phyloP scores from a whole-genome alignment of 1,140 invertebrate genomes.

The Hesperophylax magnus region DNA sequence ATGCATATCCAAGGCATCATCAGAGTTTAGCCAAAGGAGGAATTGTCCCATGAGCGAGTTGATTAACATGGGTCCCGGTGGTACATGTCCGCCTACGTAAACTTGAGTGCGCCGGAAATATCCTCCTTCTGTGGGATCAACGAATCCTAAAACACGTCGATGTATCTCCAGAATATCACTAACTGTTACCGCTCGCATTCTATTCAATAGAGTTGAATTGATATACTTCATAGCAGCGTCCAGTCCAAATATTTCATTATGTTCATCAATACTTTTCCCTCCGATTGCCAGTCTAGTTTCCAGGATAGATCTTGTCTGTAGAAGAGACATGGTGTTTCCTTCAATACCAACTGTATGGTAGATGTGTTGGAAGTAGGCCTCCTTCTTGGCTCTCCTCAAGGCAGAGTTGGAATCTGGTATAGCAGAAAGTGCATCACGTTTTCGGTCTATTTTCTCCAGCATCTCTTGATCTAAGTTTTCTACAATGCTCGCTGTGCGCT shows the following conservation, averaged over 20 bases:
- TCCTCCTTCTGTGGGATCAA: constrained; percentile 91
- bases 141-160: constrained; percentile 91
- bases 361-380: constrained; percentile 96
- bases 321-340: constrained; percentile 97
- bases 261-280: constrained; percentile 96
- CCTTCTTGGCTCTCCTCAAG: constrained; percentile 89
- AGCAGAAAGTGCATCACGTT: constrained; percentile 84
- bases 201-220: constrained; percentile 90
- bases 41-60: constrained; percentile 89
- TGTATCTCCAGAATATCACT: constrained; percentile 95
- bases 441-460: constrained; percentile 88
- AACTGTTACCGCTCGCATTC: constrained; percentile 80
- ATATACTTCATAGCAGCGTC: constrained; percentile 97
- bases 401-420: constrained; percentile 86
- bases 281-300: constrained; percentile 94
- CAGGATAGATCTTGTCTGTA: constrained; percentile 92
- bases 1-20: constrained; percentile 86
- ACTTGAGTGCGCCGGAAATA: constrained; percentile 88
- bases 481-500: constrained; percentile 89
- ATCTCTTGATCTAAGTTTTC: constrained; percentile 89
- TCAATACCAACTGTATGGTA: constrained; percentile 98
- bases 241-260: constrained; percentile 95
- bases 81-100: constrained; percentile 92
- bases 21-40: constrained; percentile 91
- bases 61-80: constrained; percentile 87